These are phyloP conservation scores for Halichondria panicea DNA, from an alignment of 37 sponge, comb jelly and placozoan species.

Conservation along the genomic window DNA sequence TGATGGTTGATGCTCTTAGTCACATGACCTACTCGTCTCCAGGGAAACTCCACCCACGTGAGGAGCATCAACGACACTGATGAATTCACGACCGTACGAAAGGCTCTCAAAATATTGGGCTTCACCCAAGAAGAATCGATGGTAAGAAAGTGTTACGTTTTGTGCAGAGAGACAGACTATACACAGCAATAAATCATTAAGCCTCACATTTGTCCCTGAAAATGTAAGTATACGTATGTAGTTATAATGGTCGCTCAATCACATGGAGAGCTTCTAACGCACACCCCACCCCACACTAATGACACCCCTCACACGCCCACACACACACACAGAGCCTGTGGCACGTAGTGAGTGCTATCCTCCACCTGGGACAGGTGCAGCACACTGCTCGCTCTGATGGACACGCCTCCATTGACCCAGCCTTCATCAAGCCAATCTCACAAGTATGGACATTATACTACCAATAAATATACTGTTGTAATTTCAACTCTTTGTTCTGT, in stretches of 20 bases:
- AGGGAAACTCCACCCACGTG: slow-evolving; percentile 51
- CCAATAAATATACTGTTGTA: too few species aligned
- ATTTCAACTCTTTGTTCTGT: too few species aligned
- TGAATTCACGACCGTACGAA: slow-evolving; percentile 50
- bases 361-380: slow-evolving; percentile 60
- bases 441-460: too few species aligned
- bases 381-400: slow-evolving; percentile 25
- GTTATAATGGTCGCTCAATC: too few species aligned
- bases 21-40: too few species aligned
- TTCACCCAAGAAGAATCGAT: slow-evolving; percentile 36
- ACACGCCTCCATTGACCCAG: slow-evolving; percentile 17
- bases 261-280: too few species aligned
- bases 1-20: too few species aligned
- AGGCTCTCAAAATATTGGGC: slow-evolving; percentile 60
- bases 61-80: slow-evolving; percentile 43
- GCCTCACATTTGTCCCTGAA: too few species aligned
- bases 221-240: too few species aligned
- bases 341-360: slow-evolving; percentile 59
- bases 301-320: too few species aligned
- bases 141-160: slow-evolving; percentile 18
- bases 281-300: not conserved
- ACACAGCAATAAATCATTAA: too few species aligned
- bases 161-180: too few species aligned
- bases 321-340: slow-evolving; percentile 56
- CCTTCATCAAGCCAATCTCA: slow-evolving; percentile 2